Evolutionary conservation across 2,888 invertebrate species (phyloP), one percentile per base, ranked within the genome.

Genomic region (Heliconius hortense): DNA sequence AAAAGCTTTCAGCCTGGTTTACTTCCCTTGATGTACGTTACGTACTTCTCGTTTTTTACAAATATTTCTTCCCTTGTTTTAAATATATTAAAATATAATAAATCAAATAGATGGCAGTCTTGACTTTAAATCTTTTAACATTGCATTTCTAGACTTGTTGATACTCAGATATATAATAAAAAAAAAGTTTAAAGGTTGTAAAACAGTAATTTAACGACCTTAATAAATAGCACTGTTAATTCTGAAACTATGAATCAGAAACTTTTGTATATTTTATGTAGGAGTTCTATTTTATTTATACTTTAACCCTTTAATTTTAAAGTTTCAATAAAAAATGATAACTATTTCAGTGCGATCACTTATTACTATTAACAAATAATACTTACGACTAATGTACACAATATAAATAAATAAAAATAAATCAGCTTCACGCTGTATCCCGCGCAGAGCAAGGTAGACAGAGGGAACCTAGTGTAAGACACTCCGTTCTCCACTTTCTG

Each of bases 1-100:
- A 71, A 74, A 74, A 70, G 70, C 64, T 74, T 74, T 70, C 39
- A 70, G 28, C 39, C 64, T 70, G 43, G 70, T 71, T 74, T 74
- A 74, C 43, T 64, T 74, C 64, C 39, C 59, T 70, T 43, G 39
- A 64, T 59, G 26, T 26, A 60, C 43, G 31, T 35, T 43, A 68
- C 43, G 63, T 74, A 63, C 24, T 18, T 48, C 48, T 53, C 35
- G 56, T 63, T 56, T 59, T 43, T 28, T 43, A 15, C 71, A 7
- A 35, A 64, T 69, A 35, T 74, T 69, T 74, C 26, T 63, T 69
- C 28, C 56, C 11, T 21, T 64, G 1, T 5, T 64, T n/a, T 35
- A 35, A 35, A n/a, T 2, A 18, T 10, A 39, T 39, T 66, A 39
- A 35, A 24, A 11, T 24, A 43, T 31, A 64, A 35, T 35, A n/a